Evolutionary conservation across 1,140 invertebrate genomes (phyloP).

Genomic region (Dendroctonus valens): DNA sequence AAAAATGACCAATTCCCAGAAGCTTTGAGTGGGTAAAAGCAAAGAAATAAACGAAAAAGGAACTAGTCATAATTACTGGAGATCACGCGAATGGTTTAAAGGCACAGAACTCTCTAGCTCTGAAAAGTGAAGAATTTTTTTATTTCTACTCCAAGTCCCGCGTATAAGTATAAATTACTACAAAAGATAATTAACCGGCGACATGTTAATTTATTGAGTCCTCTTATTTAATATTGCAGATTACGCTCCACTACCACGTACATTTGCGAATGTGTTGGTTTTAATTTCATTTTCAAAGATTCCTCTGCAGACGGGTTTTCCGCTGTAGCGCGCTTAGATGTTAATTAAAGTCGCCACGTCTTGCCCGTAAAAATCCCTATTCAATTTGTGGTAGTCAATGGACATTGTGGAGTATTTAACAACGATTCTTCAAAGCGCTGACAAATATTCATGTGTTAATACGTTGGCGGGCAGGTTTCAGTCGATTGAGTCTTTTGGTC

Average conservation of each 20-base stretch:
- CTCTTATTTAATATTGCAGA: slow-evolving; percentile 23
- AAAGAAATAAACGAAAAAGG: slow-evolving; percentile 9
- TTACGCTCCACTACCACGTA: slow-evolving; percentile 9
- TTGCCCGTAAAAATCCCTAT: too few species aligned
- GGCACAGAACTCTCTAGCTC: slow-evolving; percentile 2
- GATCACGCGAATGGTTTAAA: slow-evolving; percentile 24
- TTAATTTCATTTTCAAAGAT: slow-evolving; percentile 14
- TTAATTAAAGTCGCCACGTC: too few species aligned
- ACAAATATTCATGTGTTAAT: too few species aligned
- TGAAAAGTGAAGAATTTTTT: slow-evolving; percentile 3
- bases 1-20: slow-evolving; percentile 18
- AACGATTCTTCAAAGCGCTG: too few species aligned
- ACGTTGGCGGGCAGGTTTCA: too few species aligned
- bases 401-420: too few species aligned
- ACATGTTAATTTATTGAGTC: slow-evolving; percentile 22
- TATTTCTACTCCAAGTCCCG: slow-evolving; percentile 13
- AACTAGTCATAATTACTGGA: slow-evolving; percentile 24
- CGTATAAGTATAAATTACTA: slow-evolving; percentile 21
- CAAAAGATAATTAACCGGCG: slow-evolving; percentile 23
- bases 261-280: slow-evolving; percentile 4
- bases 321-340: too few species aligned
- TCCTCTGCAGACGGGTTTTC: too few species aligned
- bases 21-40: slow-evolving; percentile 5
- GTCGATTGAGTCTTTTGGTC: too few species aligned
- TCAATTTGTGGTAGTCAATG: too few species aligned